A percentile compares a stretch with the other conserved stretches of the same genome.
Evolutionary conservation across 35 echinoderm and acorn worm genomes (phyloP).

Genomic region (Lytechinus pictus): DNA sequence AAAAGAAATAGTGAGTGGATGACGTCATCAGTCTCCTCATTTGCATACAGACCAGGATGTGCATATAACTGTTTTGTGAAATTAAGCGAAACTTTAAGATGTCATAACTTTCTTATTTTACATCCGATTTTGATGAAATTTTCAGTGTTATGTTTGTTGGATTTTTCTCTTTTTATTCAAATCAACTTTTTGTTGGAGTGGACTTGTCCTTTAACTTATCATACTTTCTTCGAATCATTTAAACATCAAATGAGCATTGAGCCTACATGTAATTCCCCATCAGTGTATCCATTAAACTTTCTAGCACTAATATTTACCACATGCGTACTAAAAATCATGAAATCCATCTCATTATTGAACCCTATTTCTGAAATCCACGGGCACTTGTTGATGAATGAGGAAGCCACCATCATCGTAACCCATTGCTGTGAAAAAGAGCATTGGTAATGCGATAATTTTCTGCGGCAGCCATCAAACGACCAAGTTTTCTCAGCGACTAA

Average conservation of each 20-base stretch:
- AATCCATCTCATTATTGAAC: neutral
- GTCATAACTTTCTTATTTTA: too few species aligned
- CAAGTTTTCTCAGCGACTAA: neutral
- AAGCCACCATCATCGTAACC: neutral
- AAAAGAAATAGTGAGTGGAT: too few species aligned
- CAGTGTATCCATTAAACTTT: neutral
- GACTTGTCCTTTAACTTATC: too few species aligned
- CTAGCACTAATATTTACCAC: neutral
- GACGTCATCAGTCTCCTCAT: too few species aligned
- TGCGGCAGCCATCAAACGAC: neutral
- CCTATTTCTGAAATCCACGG: neutral
- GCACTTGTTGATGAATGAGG: conserved; percentile 29
- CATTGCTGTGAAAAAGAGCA: neutral
- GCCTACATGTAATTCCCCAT: too few species aligned
- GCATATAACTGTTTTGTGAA: too few species aligned
- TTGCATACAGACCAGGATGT: too few species aligned
- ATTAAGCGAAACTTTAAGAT: too few species aligned
- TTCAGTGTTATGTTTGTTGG: too few species aligned
- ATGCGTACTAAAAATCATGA: neutral
- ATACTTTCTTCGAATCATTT: neutral
- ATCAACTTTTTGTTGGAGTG: too few species aligned
- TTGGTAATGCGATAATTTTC: neutral
- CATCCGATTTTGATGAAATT: too few species aligned
- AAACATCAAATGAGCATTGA: neutral
- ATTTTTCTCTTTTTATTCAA: too few species aligned